phyloP scores from a whole-genome alignment of 2,888 invertebrate genomes.

The Trachelus iudaicus region DNA sequence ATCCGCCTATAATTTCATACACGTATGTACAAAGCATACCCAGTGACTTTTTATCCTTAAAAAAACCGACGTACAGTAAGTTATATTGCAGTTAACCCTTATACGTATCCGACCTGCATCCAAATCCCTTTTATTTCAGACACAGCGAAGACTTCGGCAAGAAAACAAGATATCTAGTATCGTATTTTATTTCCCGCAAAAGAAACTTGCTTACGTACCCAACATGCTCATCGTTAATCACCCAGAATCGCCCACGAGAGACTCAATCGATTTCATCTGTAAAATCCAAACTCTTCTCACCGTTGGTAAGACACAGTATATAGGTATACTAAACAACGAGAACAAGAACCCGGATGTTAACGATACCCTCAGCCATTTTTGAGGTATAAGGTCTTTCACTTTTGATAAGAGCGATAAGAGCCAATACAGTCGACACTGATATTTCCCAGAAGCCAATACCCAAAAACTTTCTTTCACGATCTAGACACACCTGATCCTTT shows the following conservation, averaged over 20 bases:
- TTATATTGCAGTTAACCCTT: background rate
- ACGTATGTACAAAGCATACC: too few species aligned
- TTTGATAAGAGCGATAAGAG: background rate
- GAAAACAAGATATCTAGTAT: background rate
- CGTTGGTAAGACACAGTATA: background rate
- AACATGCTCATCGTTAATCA: background rate
- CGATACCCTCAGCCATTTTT: background rate
- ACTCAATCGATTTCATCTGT: background rate
- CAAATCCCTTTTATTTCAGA: background rate
- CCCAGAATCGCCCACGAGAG: background rate
- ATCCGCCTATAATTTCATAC: background rate
- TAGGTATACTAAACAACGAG: background rate
- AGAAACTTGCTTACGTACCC: background rate
- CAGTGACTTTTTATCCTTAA: background rate
- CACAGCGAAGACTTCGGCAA: background rate
- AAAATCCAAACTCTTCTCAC: background rate
- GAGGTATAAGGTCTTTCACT: background rate
- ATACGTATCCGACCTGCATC: background rate
- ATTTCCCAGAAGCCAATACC: background rate
- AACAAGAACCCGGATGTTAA: background rate
- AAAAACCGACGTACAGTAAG: background rate
- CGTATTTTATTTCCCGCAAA: background rate
- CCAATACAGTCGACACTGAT: background rate
- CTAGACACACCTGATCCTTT: background rate
- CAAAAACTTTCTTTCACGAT: background rate